Evolutionary conservation across 2,888 invertebrate genomes (phyloP), one percentile per base, ranked within the genome.

Genomic region (Aphodius granarius): DNA sequence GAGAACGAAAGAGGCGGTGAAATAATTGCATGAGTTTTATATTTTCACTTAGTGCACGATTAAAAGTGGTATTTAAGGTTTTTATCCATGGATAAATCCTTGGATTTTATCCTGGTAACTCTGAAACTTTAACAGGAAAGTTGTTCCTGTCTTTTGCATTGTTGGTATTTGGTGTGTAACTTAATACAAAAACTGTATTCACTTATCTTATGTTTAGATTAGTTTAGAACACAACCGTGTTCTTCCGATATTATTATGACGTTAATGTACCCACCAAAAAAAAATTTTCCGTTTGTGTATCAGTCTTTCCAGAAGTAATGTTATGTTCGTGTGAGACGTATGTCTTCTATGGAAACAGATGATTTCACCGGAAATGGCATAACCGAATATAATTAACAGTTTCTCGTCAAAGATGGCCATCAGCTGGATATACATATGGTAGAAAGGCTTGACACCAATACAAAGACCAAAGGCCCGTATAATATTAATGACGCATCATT

Each of bases 401-500:
- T 43, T 43, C 43, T 43, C 43, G 43, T 43, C 43, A 43, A 43
- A 43, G 43, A 13, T 43, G 1, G 0, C 43, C 43, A 43, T 43
- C 43, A 43, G 13, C 13, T 43, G 43, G 43, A 43, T 43, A 6
- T 13, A 43, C 13, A 6, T 13, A 13, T 43, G 13, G 13, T 3
- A 43, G 9, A 43, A 43, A 43, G 43, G 43, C 43, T 6, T 43
- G 43, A 43, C 43, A 43, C 43, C 13, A 43, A 13, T 13, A 43
- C 43, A 43, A 43, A 68, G 68, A 22, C 20, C 20, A 16, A n/a
- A n/a, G 66, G 66, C 19, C 68, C 68, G 68, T 22, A 22, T 22
- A 68, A 21, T 68, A 68, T 68, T 68, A 68, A 68, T 68, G 68
- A 68, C 20, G 68, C 68, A 21, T 68, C 68, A 68, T 68, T 68